Evolutionary conservation across 2,888 invertebrate species (phyloP), one percentile per base, ranked within the genome.

Genomic region (Coremacera marginata): DNA sequence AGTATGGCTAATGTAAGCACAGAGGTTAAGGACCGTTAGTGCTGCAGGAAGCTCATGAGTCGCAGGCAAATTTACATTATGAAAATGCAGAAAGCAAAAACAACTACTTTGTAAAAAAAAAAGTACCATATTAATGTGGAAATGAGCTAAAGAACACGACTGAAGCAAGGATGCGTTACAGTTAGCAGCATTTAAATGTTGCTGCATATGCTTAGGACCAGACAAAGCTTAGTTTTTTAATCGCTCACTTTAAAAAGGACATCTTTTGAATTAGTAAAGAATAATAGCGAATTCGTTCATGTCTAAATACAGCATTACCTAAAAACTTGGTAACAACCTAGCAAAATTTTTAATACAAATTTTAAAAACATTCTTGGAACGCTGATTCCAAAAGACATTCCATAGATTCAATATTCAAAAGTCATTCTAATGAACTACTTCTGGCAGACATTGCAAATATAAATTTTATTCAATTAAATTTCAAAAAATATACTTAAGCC

Each of bases 21-120:
- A 81, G 79, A 80, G 83, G 83, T 83, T 83, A 83, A 83, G 81
- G 83, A 83, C 82, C 83, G 44, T 44, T 27, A 19, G 25, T 22
- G 76, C 57, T 27, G 62, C 65, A 57, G 72, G n/a, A 76, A 72
- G 62, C 75, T 57, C 72, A 67, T 77, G 78, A 80, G 63, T 70
- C 52, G 72, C 73, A 72, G 27, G 73, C 31, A 72, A 77, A 73
- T 77, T 76, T 76, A 70, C 76, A 67, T 67, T 75, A 27, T 19
- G 67, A 75, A 72, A 76, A 49, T 67, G 49, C 22, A 51, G 68
- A 70, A 44, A 37, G 49, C 14, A 60, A 62, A 34, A 19, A 31
- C 31, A 34, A 34, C 55, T 60, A 11, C 34, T 16, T 44, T n/a
- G 19, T 5, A 22, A 65, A 31, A 52, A 19, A 65, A 74, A 70